Conservation (phyloP, 2,797 vertebrate species). For the Spondyliosoma cantharus region DNA sequence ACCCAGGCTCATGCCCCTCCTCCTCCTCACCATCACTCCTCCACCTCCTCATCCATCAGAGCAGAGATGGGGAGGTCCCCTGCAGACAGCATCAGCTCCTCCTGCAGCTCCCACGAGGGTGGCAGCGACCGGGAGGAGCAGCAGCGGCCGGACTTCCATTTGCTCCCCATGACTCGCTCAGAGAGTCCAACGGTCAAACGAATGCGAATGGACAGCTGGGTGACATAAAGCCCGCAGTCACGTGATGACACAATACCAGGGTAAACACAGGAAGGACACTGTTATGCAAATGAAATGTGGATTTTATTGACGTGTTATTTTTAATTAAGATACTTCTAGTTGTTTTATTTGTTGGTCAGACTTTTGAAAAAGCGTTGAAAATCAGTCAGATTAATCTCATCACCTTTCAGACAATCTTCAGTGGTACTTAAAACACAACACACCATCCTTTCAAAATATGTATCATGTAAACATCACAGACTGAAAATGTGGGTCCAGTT, state of each 20-base stretch:
- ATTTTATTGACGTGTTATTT: conserved; percentile 49
- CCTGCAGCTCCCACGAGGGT: conserved; percentile 95
- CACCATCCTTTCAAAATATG: conserved; percentile 2
- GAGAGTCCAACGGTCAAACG: conserved; percentile 93
- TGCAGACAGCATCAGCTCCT: conserved; percentile 93
- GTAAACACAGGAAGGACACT: conserved; percentile 64
- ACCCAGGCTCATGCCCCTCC: conserved; percentile 70
- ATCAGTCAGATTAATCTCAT: not conserved
- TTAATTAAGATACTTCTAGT: conserved; percentile 70
- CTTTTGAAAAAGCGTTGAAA: conserved; percentile 19
- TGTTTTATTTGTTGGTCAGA: conserved; percentile 16
- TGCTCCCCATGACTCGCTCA: conserved; percentile 76
- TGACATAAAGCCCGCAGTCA: conserved; percentile 85
- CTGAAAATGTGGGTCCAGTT: conserved; percentile 46
- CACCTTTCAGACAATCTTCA: conserved; percentile 18
- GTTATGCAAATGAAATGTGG: conserved; percentile 61
- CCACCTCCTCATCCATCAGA: conserved; percentile 67
- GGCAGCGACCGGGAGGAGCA: conserved; percentile 93
- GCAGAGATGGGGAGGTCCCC: conserved; percentile 92
- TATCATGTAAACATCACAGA: conserved; percentile 43
- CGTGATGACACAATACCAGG: conserved; percentile 20
- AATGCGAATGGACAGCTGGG: conserved; percentile 95
- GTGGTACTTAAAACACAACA: conserved; percentile 17
- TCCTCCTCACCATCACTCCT: conserved; percentile 45
- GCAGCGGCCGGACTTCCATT: conserved; percentile 86